Base-by-base conservation (phyloP, 2,888 invertebrate genomes). In the Allophyes oxyacanthae region DNA sequence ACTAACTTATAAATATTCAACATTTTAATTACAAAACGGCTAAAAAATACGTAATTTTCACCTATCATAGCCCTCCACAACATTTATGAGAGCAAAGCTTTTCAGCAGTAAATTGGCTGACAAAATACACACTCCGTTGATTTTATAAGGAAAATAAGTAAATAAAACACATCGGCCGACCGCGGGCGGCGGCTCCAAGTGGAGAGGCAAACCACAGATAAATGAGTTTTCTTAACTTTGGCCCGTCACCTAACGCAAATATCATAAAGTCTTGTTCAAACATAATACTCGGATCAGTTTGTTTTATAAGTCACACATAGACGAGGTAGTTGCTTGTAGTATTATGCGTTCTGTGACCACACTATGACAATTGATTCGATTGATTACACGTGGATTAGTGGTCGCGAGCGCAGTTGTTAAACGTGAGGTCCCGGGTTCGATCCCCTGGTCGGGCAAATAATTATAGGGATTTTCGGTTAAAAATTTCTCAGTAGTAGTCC, bases 61-160 rank as follows among this genome's bases (percentile, higher is more conserved):
- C 7, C 6, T 45, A 43, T 46, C 54, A 36, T 15, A 45, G 28
- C 25, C 25, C 34, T 11, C 20, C 11, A 28, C 54, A 48, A 30
- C n/a, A 7, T 45, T 50, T 50, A 45, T 28, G 51, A 62, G 32
- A 38, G 42, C 41, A 41, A 43, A 11, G 28, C 44, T 44, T 48
- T 70, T 64, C 44, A 52, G 46, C 28, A 45, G 55, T 59, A 70
- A 64, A 52, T 64, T 70, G 43, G 41, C 49, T 10, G 11, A 51
- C 46, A 40, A 52, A 64, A 70, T 70, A 70, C 51, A 64, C 59
- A 70, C 48, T 59, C 41, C 36, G 57, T 50, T 72, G 62, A 55
- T 55, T 58, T 67, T 46, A 51, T 14, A 55, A 67, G 49, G 58
- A 58, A 72, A 72, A 67, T 70, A 49, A 46, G 41, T 55, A 68